These are phyloP conservation scores for Pandion haliaetus DNA, from an alignment of 2,113 vertebrate species.

Conservation along the genomic window DNA sequence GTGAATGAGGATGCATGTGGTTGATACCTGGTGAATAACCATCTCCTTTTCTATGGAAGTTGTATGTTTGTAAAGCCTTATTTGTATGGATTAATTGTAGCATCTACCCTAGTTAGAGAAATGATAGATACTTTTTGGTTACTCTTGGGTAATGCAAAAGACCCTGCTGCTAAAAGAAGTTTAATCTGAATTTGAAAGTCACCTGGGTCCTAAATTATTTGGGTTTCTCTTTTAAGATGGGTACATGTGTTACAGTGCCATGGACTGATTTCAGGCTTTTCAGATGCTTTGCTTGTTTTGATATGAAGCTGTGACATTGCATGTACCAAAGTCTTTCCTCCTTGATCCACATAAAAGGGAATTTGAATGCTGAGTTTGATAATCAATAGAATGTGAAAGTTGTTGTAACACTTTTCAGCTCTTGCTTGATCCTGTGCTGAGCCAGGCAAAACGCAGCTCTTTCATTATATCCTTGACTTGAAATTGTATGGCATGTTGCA, in stretches of 20 bases:
- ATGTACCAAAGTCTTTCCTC: not conserved
- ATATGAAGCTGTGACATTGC: not conserved
- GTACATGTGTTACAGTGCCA: not conserved
- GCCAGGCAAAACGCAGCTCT: not conserved
- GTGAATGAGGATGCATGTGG: not conserved
- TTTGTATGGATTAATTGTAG: not conserved
- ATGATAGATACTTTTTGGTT: not conserved
- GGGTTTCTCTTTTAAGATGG: not conserved
- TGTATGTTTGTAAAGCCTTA: not conserved
- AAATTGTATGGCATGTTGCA: not conserved
- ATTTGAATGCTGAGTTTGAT: not conserved
- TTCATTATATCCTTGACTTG: not conserved
- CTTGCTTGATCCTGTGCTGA: not conserved
- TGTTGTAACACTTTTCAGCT: not conserved
- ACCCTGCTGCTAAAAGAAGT: not conserved
- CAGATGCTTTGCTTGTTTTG: not conserved
- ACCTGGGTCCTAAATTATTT: not conserved
- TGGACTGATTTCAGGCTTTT: not conserved
- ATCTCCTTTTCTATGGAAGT: not conserved
- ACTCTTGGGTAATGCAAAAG: not conserved
- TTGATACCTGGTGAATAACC: not conserved
- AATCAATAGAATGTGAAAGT: not conserved
- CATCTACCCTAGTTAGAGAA: not conserved
- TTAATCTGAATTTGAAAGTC: constrained; percentile 8
- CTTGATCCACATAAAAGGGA: not conserved